Percentiles rank a stretch among this genome's conserved stretches.
Evolutionary conservation across 2,888 invertebrate genomes (phyloP).

Genomic region (Carabus problematicus): DNA sequence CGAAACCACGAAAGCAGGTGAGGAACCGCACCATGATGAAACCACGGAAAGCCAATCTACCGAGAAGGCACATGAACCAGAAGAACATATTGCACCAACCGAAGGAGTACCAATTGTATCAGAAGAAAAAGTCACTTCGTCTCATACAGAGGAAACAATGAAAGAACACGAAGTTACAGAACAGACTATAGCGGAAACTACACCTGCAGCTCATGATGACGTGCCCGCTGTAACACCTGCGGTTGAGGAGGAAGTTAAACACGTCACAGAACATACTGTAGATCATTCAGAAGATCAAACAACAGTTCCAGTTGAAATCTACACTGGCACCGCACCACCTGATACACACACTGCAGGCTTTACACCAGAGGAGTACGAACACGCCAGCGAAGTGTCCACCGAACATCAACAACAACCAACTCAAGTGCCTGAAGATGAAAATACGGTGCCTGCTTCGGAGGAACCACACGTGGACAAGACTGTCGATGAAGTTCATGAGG

Average conservation of each 20-base stretch:
- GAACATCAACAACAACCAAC: constrained; percentile 2
- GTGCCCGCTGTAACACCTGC: constrained; percentile 25
- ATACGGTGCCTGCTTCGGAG: constrained; percentile 26
- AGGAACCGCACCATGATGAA: constrained; percentile 34
- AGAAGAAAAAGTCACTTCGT: constrained; percentile 10
- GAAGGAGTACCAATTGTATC: constrained; percentile 7
- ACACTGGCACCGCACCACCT: constrained; percentile 14
- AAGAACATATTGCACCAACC: constrained; percentile 19
- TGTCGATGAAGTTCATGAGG: constrained; percentile 35
- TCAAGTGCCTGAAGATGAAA: constrained; percentile 24
- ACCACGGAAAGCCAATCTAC: constrained; percentile 38
- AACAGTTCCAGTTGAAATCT: background rate
- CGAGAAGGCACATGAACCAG: constrained; percentile 22
- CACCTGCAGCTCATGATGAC: constrained; percentile 30
- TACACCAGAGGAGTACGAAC: constrained; percentile 39
- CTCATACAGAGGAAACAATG: constrained; percentile 6
- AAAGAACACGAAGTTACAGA: constrained; percentile 34
- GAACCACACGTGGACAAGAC: constrained; percentile 37
- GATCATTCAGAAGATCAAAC: constrained; percentile 6
- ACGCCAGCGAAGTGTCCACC: constrained; percentile 36
- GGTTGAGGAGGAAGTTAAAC: constrained; percentile 2
- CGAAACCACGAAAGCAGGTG: constrained; percentile 13
- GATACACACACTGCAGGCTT: constrained; percentile 35
- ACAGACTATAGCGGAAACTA: constrained; percentile 1
- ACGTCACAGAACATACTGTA: constrained; percentile 33